These are phyloP conservation scores for Solenopsis invicta DNA, from an alignment of 1,140 invertebrate genomes.

Conservation along the genomic window DNA sequence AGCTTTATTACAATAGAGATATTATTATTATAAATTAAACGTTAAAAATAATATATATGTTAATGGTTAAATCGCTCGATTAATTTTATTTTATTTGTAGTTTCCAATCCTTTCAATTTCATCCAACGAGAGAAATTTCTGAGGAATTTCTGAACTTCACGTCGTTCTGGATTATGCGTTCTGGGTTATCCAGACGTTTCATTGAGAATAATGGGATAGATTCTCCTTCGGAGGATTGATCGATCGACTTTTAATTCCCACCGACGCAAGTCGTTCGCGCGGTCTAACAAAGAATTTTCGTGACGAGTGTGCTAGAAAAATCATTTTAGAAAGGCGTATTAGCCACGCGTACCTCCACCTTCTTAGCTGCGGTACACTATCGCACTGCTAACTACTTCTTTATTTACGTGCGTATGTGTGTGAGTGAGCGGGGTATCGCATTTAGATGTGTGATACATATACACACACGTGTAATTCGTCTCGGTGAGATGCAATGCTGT, in stretches of 20 bases:
- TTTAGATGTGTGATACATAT: slow-evolving; percentile 56
- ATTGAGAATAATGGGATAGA: neutral
- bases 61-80: neutral
- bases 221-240: slow-evolving; percentile 25
- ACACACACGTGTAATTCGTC: slow-evolving; percentile 68
- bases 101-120: neutral
- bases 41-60: neutral
- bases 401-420: slow-evolving; percentile 44
- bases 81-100: neutral
- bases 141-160: neutral
- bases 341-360: slow-evolving; percentile 58
- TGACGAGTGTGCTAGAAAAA: slow-evolving; percentile 67
- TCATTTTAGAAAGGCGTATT: slow-evolving; percentile 80
- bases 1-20: neutral
- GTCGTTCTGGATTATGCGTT: neutral
- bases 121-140: neutral
- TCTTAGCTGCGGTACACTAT: slow-evolving; percentile 1
- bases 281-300: slow-evolving; percentile 76
- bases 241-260: slow-evolving; percentile 58
- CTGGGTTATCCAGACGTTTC: neutral
- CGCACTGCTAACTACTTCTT: slow-evolving; percentile 22
- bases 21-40: neutral
- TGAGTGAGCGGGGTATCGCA: neutral
- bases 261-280: slow-evolving; percentile 2
- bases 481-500: slow-evolving; percentile 73